Base-by-base conservation (phyloP, 2,888 invertebrate genomes). In the Eupithecia subfuscata region DNA sequence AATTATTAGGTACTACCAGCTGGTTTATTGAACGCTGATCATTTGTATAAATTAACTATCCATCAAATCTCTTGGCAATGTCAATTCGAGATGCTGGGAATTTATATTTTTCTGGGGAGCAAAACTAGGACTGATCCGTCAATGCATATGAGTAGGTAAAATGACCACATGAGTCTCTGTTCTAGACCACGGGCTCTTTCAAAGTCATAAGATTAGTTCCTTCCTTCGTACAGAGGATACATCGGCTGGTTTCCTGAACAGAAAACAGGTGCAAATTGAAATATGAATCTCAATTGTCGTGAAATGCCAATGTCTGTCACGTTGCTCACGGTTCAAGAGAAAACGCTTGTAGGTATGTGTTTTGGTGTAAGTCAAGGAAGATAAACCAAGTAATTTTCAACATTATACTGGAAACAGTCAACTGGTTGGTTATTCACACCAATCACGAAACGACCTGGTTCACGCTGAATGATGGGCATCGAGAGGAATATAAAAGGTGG, bases 231-330 rank as follows among this genome's bases (percentile, higher is more conserved):
- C 34, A 40, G 16, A 7, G 34, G 11, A 18, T 34, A 64, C 11
- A 64, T 18, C 34, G 34, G 64, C 34, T 60, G 22, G 68, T 68
- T 68, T 22, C 43, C 68, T 37, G 67, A 75, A 64, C 68, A 75
- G 69, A 71, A 73, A 64, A 68, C 63, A 78, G 76, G 78, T 79
- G 74, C 70, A 77, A 79, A 77, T 79, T 76, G 77, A 80, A 81
- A 79, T 75, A 80, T 77, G 81, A 83, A 83, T 81, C 79, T 74
- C 70, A 75, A 79, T 77, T 76, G 78, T 81, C 81, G 78, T 79
- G 80, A 81, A 84, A 81, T 80, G 72, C 77, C 79, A 76, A 79
- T 84, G 83, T 82, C 81, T 81, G 82, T 82, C 83, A 83, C 80
- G 79, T 82, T 81, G 83, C 80, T 81, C 77, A 81, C 78, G 70